These are phyloP conservation scores for Pseudorectes ferrugineus DNA, from an alignment of 2,113 vertebrate species.

Conservation along the genomic window DNA sequence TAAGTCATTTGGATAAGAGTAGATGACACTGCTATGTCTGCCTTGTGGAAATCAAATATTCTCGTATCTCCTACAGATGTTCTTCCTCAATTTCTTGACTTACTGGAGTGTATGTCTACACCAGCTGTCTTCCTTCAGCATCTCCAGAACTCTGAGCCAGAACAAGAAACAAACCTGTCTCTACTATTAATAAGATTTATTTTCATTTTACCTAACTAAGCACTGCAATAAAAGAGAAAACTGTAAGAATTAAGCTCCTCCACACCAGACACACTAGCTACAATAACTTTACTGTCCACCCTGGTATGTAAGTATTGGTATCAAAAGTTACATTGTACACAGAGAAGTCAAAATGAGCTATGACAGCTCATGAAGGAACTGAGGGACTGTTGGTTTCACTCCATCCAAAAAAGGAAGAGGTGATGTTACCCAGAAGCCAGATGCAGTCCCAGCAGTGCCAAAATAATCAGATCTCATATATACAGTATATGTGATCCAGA, in stretches of 20 bases:
- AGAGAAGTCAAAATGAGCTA: background rate
- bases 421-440: slow-evolving; percentile 23
- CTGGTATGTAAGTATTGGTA: background rate
- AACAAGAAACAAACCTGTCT: slow-evolving; percentile 3
- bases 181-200: slow-evolving; percentile 8
- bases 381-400: background rate
- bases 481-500: background rate
- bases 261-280: background rate
- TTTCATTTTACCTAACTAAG: background rate
- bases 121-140: slow-evolving; percentile 34
- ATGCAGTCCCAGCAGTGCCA: background rate
- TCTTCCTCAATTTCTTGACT: slow-evolving; percentile 24
- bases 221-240: background rate
- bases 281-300: background rate
- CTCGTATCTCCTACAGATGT: slow-evolving; percentile 12
- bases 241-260: background rate
- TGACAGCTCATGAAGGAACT: background rate
- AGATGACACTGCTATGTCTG: slow-evolving; percentile 7
- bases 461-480: background rate
- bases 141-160: background rate
- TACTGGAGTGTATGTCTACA: background rate
- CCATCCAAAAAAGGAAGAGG: background rate
- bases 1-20: background rate
- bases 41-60: background rate
- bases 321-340: background rate